Evolutionary conservation across 2,113 vertebrate genomes (phyloP).

Genomic region (Felis chaus): DNA sequence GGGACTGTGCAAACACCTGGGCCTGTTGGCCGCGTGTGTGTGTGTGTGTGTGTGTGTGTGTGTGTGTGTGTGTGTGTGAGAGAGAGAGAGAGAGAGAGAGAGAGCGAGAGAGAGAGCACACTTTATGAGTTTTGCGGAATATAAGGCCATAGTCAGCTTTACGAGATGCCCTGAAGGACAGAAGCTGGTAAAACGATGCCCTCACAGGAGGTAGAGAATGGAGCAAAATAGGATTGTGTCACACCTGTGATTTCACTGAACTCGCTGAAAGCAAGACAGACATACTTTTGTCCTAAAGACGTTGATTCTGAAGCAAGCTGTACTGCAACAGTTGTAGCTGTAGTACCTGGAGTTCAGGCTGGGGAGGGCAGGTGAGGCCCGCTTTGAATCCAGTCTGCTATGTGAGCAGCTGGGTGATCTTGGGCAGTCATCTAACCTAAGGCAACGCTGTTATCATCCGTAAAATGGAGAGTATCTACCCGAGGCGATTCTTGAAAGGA

Average conservation of each 20-base stretch:
- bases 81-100: neutral
- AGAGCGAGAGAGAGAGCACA: neutral
- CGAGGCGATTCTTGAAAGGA: neutral
- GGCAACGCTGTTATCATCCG: neutral
- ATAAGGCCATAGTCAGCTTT: neutral
- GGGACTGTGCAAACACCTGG: slow-evolving; percentile 76
- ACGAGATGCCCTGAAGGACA: neutral
- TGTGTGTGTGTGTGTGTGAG: neutral
- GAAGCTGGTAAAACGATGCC: neutral
- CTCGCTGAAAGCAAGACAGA: neutral
- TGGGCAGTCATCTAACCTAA: neutral
- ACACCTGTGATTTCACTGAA: neutral
- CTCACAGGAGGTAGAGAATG: neutral
- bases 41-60: slow-evolving; percentile 34
- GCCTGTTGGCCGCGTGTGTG: slow-evolving; percentile 60
- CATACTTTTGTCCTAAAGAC: neutral
- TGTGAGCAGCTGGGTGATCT: too few species aligned
- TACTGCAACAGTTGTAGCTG: neutral
- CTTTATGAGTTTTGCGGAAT: neutral
- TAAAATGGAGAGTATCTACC: neutral
- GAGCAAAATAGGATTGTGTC: neutral
- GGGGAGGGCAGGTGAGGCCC: too few species aligned
- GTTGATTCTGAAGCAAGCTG: neutral
- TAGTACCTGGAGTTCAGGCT: accelerated
- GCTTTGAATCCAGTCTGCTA: too few species aligned